Conservation (phyloP, 2,888 invertebrate species). For the Galeopsomyia nigrocyanea region DNA sequence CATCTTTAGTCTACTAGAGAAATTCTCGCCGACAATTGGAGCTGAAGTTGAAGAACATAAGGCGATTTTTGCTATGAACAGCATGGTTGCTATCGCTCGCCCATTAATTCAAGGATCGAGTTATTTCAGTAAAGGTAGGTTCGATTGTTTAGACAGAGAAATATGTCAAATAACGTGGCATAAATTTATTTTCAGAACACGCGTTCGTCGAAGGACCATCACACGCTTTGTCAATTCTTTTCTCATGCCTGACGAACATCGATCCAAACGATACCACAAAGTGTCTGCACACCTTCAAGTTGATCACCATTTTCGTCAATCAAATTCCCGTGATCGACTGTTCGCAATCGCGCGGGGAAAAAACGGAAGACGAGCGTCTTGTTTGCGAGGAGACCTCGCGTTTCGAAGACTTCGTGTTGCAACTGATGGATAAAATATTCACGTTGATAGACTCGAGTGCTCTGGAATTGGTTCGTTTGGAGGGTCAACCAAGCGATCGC, state of each 20-base stretch:
- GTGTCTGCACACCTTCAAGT: constrained; percentile 81
- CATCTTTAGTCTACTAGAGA: constrained; percentile 85
- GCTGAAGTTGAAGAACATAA: constrained; percentile 91
- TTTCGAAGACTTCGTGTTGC: constrained; percentile 90
- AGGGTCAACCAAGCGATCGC: constrained; percentile 65
- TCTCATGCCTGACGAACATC: constrained; percentile 87
- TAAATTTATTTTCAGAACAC: constrained; percentile 64
- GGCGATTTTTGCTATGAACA: constrained; percentile 80
- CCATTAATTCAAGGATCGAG: constrained; percentile 72
- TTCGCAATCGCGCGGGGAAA: constrained; percentile 79
- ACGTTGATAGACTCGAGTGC: constrained; percentile 79
- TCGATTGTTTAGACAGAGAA: neutral
- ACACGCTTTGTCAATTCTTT: constrained; percentile 86
- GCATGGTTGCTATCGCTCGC: constrained; percentile 78
- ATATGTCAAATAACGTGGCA: neutral
- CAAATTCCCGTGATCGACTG: constrained; percentile 89
- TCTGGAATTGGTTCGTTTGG: constrained; percentile 77
- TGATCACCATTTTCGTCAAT: constrained; percentile 81
- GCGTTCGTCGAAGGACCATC: constrained; percentile 81
- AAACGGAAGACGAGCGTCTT: constrained; percentile 82
- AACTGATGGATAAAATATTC: constrained; percentile 85
- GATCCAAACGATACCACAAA: constrained; percentile 90
- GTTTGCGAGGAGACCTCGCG: constrained; percentile 86
- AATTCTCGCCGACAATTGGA: constrained; percentile 83
- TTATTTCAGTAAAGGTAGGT: constrained; percentile 59